These are phyloP conservation scores for Gracilinanus agilis DNA, from an alignment of 2,113 vertebrate species.

Conservation along the genomic window DNA sequence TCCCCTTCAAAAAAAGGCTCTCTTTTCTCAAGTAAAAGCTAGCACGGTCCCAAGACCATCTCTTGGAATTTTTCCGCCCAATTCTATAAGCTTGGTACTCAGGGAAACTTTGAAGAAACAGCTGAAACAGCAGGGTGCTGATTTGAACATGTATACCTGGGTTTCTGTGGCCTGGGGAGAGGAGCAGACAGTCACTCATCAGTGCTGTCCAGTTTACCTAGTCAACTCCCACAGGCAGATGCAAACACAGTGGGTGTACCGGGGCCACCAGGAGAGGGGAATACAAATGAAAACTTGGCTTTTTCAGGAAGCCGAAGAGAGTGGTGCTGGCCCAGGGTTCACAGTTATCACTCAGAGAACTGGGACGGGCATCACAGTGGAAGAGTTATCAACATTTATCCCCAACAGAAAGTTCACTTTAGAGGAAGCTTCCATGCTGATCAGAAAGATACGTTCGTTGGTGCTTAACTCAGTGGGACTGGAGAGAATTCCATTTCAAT, in stretches of 20 bases:
- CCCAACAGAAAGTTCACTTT: conserved; percentile 27
- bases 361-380: background rate
- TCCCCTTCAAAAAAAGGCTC: background rate
- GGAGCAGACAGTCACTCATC: background rate
- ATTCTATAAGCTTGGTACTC: background rate
- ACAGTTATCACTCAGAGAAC: conserved; percentile 1
- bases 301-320: background rate
- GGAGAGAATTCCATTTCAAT: conserved; percentile 53
- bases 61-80: background rate
- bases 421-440: conserved; percentile 3
- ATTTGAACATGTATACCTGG: background rate
- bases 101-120: background rate
- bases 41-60: background rate
- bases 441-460: conserved; percentile 39
- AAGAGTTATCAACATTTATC: background rate
- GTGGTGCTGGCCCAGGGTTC: background rate
- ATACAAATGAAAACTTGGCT: background rate
- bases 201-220: background rate
- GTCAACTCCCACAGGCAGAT: background rate
- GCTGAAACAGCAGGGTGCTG: background rate
- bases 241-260: background rate
- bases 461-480: conserved; percentile 10
- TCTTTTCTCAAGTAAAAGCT: background rate
- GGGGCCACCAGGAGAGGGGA: background rate
- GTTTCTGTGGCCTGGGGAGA: background rate